A percentile compares a stretch with the other conserved stretches of the same genome.
Evolutionary conservation across 1,140 invertebrate species (phyloP).

Genomic region (Orchestia grillus): DNA sequence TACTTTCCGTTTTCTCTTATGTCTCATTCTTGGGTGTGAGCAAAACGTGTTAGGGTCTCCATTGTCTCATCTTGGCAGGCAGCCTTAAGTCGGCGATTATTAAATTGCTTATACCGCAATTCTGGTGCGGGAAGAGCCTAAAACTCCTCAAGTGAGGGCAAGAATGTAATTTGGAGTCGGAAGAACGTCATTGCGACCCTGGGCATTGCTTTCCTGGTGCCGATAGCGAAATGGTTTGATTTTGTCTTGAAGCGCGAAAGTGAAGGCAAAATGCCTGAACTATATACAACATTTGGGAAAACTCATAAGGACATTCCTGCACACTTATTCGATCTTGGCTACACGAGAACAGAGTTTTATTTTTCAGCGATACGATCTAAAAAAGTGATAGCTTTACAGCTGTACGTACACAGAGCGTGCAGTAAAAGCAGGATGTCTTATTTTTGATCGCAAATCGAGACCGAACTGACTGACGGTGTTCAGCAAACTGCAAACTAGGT

Average conservation of each 20-base stretch:
- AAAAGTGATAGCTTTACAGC: neutral
- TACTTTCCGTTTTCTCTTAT: neutral
- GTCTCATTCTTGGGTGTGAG: neutral
- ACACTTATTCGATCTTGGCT: neutral
- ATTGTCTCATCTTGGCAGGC: neutral
- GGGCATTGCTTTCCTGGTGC: neutral
- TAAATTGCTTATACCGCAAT: conserved; percentile 56
- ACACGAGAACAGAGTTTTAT: neutral
- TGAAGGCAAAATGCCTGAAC: neutral
- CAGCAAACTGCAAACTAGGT: no score
- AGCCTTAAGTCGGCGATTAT: conserved; percentile 32
- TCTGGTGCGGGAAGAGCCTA: neutral
- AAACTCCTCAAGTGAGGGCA: conserved; percentile 49
- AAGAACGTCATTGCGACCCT: neutral
- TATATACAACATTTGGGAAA: neutral
- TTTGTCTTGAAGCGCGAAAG: neutral
- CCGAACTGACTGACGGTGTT: no score
- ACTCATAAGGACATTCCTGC: neutral
- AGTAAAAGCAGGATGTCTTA: no score
- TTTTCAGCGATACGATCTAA: neutral
- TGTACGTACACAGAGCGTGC: no score
- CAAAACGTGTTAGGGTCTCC: neutral
- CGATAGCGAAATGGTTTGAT: neutral
- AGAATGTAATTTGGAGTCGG: conserved; percentile 43
- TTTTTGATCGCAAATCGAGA: no score